A percentile compares a stretch with the other conserved stretches of the same genome.
Conservation (phyloP, 2,888 invertebrate genomes). For the Crematogaster levior region DNA sequence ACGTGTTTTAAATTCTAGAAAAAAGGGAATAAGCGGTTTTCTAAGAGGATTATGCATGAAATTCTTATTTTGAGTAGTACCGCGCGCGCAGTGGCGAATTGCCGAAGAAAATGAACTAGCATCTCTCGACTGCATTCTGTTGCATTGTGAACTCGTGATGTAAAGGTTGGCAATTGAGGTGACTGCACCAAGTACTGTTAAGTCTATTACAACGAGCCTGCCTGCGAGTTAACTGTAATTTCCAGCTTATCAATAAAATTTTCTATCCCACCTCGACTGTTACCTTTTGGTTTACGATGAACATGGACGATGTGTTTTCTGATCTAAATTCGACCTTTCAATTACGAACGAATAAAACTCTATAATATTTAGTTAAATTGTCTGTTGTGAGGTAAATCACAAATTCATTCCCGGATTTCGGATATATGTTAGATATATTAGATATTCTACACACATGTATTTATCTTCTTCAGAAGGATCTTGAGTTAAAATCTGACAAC, state of each 20-base stretch:
- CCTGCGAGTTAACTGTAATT: conserved; percentile 69
- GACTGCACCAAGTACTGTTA: conserved; percentile 75
- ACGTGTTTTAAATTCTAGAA: background rate
- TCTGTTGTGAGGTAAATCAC: background rate
- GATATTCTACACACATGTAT: background rate
- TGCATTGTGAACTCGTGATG: conserved; percentile 63
- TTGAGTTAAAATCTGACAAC: background rate
- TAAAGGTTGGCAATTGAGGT: conserved; percentile 65
- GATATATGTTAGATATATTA: background rate
- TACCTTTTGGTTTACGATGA: background rate
- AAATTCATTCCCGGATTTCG: background rate
- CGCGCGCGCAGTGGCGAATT: conserved; percentile 30
- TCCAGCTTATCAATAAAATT: conserved; percentile 61
- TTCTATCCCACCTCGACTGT: conserved; percentile 49
- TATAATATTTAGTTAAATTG: background rate
- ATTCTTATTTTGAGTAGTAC: conserved; percentile 44
- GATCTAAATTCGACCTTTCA: background rate
- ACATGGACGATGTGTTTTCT: background rate
- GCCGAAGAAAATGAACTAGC: conserved; percentile 39
- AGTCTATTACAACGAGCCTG: conserved; percentile 59
- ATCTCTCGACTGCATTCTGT: conserved; percentile 61
- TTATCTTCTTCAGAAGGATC: background rate
- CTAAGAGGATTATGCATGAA: conserved; percentile 11
- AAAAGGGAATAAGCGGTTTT: background rate
- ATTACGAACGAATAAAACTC: background rate